A percentile compares a stretch with the other conserved stretches of the same genome.
Evolutionary conservation across 2,113 vertebrate genomes (phyloP).

Genomic region (Lynx canadensis): DNA sequence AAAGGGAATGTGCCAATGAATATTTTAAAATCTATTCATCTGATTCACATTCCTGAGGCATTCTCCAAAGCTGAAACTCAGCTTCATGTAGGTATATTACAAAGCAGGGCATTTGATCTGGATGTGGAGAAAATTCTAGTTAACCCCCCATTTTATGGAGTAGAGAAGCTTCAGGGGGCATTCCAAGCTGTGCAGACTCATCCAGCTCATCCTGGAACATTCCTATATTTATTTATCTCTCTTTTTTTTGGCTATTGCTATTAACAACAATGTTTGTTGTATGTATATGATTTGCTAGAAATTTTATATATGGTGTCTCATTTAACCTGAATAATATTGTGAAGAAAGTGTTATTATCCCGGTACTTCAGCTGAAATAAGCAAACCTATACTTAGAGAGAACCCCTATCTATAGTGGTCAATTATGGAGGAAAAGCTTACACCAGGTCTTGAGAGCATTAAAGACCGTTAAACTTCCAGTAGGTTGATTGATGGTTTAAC

Average conservation of each 20-base stretch:
- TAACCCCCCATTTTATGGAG: not conserved
- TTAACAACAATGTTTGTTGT: not conserved
- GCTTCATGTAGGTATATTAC: not conserved
- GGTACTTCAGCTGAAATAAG: not conserved
- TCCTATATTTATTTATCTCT: fast-evolving
- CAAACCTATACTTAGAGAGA: not conserved
- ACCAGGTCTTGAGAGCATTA: not conserved
- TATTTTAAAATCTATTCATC: not conserved
- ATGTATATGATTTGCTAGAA: fast-evolving
- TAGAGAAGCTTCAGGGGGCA: not conserved
- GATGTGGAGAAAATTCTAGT: not conserved
- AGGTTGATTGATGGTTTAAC: not conserved
- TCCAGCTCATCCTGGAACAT: not conserved
- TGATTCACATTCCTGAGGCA: not conserved
- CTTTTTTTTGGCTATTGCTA: not conserved
- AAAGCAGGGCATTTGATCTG: not conserved
- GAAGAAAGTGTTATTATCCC: not conserved
- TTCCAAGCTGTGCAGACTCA: not conserved
- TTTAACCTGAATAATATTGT: not conserved
- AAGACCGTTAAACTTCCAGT: not conserved
- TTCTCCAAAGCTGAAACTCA: conserved; percentile 3
- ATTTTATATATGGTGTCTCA: not conserved
- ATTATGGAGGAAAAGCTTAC: not conserved
- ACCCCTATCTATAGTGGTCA: fast-evolving
- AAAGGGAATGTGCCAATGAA: conserved; percentile 1